phyloP scores from a whole-genome alignment of 2,888 invertebrate genomes.

The Andrena marginata region DNA sequence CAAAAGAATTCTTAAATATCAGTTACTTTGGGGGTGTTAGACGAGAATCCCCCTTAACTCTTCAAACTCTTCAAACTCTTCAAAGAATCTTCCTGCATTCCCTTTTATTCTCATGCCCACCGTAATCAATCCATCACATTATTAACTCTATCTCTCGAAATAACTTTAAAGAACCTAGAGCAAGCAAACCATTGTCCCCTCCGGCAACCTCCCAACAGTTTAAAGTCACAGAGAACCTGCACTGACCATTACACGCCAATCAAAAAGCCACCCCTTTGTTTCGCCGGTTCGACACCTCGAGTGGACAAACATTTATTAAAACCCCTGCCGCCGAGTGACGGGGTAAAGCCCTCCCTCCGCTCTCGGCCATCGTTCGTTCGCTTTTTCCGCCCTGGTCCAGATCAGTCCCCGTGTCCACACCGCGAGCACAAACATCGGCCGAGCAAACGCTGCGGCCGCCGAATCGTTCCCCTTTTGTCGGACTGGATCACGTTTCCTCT shows the following conservation, averaged over 20 bases:
- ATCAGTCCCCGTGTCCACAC: conserved; percentile 26
- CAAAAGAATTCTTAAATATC: too few relatives aligned
- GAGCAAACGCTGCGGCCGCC: conserved; percentile 29
- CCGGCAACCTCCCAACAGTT: too few relatives aligned
- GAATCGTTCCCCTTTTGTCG: conserved; percentile 66
- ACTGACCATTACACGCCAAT: not conserved
- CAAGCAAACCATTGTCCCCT: too few relatives aligned
- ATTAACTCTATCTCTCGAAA: too few relatives aligned
- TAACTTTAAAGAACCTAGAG: too few relatives aligned
- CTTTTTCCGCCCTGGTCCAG: conserved; percentile 22
- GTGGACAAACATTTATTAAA: conserved; percentile 1
- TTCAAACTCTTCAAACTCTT: too few relatives aligned
- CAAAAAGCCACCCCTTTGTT: not conserved
- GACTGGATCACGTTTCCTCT: conserved; percentile 64
- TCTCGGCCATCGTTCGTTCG: not conserved
- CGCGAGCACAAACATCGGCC: conserved; percentile 19
- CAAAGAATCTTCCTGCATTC: too few relatives aligned
- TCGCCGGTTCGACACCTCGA: not conserved
- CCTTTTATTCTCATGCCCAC: too few relatives aligned
- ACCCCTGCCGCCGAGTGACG: not conserved
- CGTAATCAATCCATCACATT: too few relatives aligned
- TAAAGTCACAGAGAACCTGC: not conserved
- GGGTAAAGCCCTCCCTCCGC: not conserved
- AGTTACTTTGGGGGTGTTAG: too few relatives aligned
- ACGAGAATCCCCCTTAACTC: too few relatives aligned